These are phyloP conservation scores for Pedionomus torquatus DNA, from an alignment of 2,113 vertebrate species.

Conservation along the genomic window DNA sequence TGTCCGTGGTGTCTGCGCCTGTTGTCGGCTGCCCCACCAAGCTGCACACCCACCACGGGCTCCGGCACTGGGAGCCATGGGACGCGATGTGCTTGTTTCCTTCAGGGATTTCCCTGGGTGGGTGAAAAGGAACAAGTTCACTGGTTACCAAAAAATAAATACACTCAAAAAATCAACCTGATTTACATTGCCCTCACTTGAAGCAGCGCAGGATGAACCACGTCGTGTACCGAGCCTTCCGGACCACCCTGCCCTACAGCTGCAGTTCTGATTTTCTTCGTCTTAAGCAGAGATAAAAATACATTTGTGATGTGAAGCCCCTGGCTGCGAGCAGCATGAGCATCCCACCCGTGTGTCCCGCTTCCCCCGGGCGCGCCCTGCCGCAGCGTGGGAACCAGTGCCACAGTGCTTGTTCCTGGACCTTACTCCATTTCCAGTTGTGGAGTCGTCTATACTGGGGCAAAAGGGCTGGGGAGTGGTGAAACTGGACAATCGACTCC, in stretches of 20 bases:
- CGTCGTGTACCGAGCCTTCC: rapidly evolving
- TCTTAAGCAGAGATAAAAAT: neutral
- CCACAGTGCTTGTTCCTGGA: rapidly evolving
- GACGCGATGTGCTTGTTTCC: rapidly evolving
- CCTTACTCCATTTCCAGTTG: rapidly evolving
- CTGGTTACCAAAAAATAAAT: rapidly evolving
- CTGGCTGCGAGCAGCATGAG: rapidly evolving
- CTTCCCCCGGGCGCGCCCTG: rapidly evolving
- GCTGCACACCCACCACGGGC: neutral
- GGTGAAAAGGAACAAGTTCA: neutral
- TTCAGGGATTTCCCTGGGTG: neutral
- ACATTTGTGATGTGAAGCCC: rapidly evolving
- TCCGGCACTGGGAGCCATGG: rapidly evolving
- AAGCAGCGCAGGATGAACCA: neutral
- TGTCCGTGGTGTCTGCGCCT: rapidly evolving
- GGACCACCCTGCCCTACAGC: rapidly evolving
- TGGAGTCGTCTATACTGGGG: rapidly evolving
- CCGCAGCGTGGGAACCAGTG: rapidly evolving
- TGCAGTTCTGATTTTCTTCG: rapidly evolving
- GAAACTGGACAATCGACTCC: rapidly evolving
- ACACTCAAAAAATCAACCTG: too few relatives aligned
- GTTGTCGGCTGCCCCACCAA: neutral
- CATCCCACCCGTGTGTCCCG: rapidly evolving
- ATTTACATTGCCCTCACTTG: rapidly evolving
- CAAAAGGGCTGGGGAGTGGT: neutral